These are phyloP conservation scores for Poeciliopsis retropinna DNA, from an alignment of 2,113 vertebrate species.

Conservation along the genomic window DNA sequence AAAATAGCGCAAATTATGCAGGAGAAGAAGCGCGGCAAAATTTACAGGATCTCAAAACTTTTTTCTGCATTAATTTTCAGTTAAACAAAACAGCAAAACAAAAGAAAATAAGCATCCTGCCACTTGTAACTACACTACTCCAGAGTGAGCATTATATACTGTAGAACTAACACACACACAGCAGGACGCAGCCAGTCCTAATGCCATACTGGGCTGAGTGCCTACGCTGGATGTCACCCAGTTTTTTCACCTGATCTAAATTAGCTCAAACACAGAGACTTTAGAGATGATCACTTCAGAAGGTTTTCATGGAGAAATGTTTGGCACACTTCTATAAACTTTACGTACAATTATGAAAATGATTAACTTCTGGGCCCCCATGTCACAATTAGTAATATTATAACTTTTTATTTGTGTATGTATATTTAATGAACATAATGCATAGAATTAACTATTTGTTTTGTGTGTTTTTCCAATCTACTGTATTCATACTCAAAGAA, in stretches of 20 bases:
- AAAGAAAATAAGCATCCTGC: background rate
- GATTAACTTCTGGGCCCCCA: background rate
- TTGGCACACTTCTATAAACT: background rate
- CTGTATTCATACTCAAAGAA: background rate
- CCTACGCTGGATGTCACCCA: conserved; percentile 12
- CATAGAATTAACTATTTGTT: background rate
- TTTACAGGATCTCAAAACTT: background rate
- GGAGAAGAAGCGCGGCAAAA: too few species aligned
- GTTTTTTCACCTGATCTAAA: conserved; percentile 12
- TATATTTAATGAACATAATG: background rate
- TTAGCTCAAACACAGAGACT: background rate
- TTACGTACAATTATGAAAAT: background rate
- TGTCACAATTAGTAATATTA: background rate
- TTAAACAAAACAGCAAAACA: background rate
- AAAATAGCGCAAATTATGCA: too few species aligned
- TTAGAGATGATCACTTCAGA: background rate
- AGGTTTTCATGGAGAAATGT: background rate
- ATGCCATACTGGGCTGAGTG: background rate
- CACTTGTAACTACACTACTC: background rate
- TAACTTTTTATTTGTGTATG: background rate
- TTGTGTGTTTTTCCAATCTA: background rate
- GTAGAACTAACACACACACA: conserved; percentile 10
- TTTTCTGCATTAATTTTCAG: background rate
- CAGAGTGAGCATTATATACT: background rate
- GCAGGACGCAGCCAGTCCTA: background rate